Evolutionary conservation across 2,113 vertebrate species (phyloP), one percentile per base, ranked within the genome.

Genomic region (Electrona antarctica): DNA sequence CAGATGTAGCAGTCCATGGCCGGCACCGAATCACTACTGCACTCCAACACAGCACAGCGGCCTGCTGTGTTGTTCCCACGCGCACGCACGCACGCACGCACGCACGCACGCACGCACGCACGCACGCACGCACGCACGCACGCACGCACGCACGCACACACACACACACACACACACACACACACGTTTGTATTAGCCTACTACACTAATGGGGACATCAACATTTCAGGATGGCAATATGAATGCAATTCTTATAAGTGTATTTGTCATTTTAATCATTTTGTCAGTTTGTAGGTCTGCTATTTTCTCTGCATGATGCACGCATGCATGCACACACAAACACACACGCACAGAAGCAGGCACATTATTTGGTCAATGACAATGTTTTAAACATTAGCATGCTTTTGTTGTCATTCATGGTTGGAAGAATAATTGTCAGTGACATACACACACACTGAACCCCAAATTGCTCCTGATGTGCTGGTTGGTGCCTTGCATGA

Each of bases 381-480:
- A 14, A 28, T 21, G 55, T 57, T 29, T 67, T 10, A 54, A 60
- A 47, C 63, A 77, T 65, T 73, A 67, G 64, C 5, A 56, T 67
- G 54, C 58, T 28, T 64, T 60, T 73, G 62, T 57, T 15, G 61
- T 67, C 62, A 48, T 49, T 73, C 55, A 49, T 72, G 62, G 67
- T 14, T 72, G 46, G n/a, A 56, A 64, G 28, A 68, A 56, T 7
- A 71, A 46, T 57, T 8, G 41, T 80, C 58, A 64, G 77, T 68
- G 75, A 48, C 52, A 61, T 28, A 28, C 3, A 13, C 55, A 57
- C 49, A 51, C 49, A 51, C 49, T n/a, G n/a, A n/a, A n/a, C n/a
- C n/a, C n/a, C n/a, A n/a, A n/a, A n/a, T n/a, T n/a, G n/a, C n/a
- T n/a, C n/a, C n/a, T n/a, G n/a, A n/a, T n/a, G n/a, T n/a, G n/a